phyloP scores from a whole-genome alignment of 2,113 vertebrate species.

The Sphyrna mokarran region DNA sequence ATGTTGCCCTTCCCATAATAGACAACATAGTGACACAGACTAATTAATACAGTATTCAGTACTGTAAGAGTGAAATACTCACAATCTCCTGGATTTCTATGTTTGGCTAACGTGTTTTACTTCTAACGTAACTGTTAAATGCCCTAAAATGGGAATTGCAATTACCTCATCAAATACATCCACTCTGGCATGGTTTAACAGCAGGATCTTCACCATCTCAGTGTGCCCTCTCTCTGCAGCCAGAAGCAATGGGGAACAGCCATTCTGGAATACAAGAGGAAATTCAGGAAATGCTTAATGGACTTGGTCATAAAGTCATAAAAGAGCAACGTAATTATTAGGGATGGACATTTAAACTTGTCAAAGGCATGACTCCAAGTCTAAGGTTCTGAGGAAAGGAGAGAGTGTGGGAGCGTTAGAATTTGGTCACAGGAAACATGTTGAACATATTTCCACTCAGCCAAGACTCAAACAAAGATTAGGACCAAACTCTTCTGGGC shows the following conservation, averaged over 20 bases:
- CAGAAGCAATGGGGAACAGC: constrained; percentile 51
- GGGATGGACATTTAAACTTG: neutral
- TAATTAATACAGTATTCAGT: neutral
- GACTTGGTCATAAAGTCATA: neutral
- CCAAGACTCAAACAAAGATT: neutral
- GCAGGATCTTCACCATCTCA: constrained; percentile 46
- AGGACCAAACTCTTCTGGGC: neutral
- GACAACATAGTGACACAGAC: neutral
- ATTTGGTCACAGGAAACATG: neutral
- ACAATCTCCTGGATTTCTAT: neutral
- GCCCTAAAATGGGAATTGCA: neutral
- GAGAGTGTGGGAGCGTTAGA: neutral
- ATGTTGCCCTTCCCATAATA: neutral
- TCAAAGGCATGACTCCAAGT: neutral
- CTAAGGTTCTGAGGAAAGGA: neutral
- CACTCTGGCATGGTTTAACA: constrained; percentile 50
- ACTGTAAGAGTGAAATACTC: neutral
- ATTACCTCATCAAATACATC: constrained; percentile 56
- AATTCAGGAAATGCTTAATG: neutral
- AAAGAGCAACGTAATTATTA: neutral
- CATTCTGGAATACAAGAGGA: constrained; percentile 44
- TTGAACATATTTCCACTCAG: neutral
- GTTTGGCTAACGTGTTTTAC: neutral
- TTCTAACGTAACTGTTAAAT: neutral
- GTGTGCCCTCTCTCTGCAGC: constrained; percentile 51